Conservation (phyloP, 2,888 invertebrate species). For the Scelioninae gen. 2 region DNA sequence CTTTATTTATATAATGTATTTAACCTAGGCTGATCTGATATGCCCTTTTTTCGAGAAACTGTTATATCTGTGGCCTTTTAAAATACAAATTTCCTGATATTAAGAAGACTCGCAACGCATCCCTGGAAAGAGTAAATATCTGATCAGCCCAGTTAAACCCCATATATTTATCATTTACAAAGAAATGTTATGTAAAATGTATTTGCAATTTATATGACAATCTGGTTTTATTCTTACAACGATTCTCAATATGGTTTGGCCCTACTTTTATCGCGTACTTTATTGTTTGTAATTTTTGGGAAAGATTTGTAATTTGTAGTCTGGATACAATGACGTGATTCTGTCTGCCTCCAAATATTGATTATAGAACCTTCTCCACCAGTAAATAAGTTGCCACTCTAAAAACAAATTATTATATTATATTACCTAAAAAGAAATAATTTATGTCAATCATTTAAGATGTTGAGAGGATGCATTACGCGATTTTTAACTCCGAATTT, state of each 20-base stretch:
- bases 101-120: too few species aligned
- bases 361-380: constrained; percentile 84
- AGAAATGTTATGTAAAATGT: constrained; percentile 24
- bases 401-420: too few species aligned
- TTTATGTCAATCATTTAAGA: not conserved
- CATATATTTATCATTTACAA: constrained; percentile 22
- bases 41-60: too few species aligned
- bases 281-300: constrained; percentile 66
- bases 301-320: constrained; percentile 63
- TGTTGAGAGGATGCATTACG: too few species aligned
- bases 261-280: constrained; percentile 67
- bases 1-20: too few species aligned
- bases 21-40: too few species aligned
- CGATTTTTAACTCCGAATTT: too few species aligned
- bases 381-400: constrained; percentile 81
- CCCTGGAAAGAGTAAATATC: too few species aligned
- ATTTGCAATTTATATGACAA: constrained; percentile 5
- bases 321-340: constrained; percentile 34
- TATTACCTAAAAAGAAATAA: too few species aligned
- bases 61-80: too few species aligned
- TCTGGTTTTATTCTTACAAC: not conserved
- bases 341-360: constrained; percentile 79
- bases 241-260: constrained; percentile 69
- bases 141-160: too few species aligned
- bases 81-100: too few species aligned